phyloP scores from a whole-genome alignment of 2,888 invertebrate species.

The Erebia aethiops region DNA sequence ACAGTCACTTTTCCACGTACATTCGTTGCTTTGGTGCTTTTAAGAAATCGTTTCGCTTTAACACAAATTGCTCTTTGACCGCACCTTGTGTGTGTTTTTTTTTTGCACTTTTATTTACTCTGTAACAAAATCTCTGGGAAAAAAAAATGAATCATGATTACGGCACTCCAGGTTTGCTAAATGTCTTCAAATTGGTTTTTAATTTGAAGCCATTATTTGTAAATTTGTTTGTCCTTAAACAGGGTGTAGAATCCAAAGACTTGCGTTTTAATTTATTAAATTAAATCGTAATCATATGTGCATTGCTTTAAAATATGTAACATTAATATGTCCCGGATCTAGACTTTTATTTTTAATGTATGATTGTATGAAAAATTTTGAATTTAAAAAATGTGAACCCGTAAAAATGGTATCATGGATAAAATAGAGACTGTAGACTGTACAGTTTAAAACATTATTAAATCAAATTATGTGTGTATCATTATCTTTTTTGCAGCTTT shows the following conservation, averaged over 20 bases:
- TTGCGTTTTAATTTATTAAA: too few relatives aligned
- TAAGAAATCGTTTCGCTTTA: slow-evolving; percentile 19
- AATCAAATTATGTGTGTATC: neutral
- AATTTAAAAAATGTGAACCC: too few relatives aligned
- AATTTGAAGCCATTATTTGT: slow-evolving; percentile 19
- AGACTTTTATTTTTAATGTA: too few relatives aligned
- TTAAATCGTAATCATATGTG: too few relatives aligned
- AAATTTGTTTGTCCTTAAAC: slow-evolving; percentile 25
- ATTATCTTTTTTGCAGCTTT: slow-evolving; percentile 30
- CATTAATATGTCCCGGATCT: too few relatives aligned
- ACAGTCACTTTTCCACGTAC: slow-evolving; percentile 13
- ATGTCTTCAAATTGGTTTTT: slow-evolving; percentile 13
- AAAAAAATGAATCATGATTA: slow-evolving; percentile 5
- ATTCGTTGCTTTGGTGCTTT: neutral
- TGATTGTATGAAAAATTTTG: too few relatives aligned
- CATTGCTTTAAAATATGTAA: too few relatives aligned
- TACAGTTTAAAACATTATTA: neutral
- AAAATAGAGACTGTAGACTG: too few relatives aligned
- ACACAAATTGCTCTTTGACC: slow-evolving; percentile 33
- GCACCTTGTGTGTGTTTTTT: slow-evolving; percentile 32
- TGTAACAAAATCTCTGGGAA: slow-evolving; percentile 29
- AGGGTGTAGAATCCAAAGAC: slow-evolving; percentile 21
- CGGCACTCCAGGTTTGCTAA: slow-evolving; percentile 4
- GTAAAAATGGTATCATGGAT: too few relatives aligned
- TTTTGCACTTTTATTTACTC: slow-evolving; percentile 31